Base-by-base conservation (phyloP, 30 jellyfish, hydroid and myxozoan genomes). In the Phacellophora camtschatica region DNA sequence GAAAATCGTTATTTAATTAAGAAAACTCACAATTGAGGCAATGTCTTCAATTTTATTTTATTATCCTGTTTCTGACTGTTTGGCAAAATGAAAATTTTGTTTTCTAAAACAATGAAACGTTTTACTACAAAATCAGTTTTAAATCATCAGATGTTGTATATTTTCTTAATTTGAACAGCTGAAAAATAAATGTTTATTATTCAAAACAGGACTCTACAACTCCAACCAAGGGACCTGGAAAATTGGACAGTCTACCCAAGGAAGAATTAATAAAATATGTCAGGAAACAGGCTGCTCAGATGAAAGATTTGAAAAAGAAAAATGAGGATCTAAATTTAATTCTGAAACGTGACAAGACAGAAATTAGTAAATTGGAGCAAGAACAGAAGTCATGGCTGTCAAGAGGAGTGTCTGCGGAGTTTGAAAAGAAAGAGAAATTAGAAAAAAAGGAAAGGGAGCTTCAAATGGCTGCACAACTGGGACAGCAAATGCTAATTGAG, bases 381-480 rank as follows among this genome's bases (percentile, higher is more conserved):
- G 99, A 93, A 32, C 94, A 93, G 46, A 93, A 93, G 59, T 75
- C 95, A 3, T 93, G 99, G 99, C 55, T 93, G 50, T 77, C 96
- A 29, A 82, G 95, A 37, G 99, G 96, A 12, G 95, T 93, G 12
- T 15, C 96, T 31, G 96, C 95, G 7, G 99, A 93, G 74, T 93
- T 93, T 87, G 97, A 93, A 49, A 93, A 93, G 86, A 93, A 93
- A 35, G 96, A 93, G 37, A 88, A 93, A 85, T 84, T 93, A 48
- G 90, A 79, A 18, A 82, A 79, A 61, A 93, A 93, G 54, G 99
- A 93, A 31, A 73, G 90, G 33, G 99, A 93, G 58, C 51, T 93
- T 82, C 84, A 86, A 86, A 71, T 87, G 58, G 99, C 99, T 0
- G 99, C 99, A 0, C 95, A 93, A 56, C 96, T 93, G 49, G 99